Percentiles rank a stretch among this genome's conserved stretches.
These are phyloP conservation scores for Hemistola chrysoprasaria DNA, from an alignment of 2,888 invertebrate genomes.

Conservation along the genomic window DNA sequence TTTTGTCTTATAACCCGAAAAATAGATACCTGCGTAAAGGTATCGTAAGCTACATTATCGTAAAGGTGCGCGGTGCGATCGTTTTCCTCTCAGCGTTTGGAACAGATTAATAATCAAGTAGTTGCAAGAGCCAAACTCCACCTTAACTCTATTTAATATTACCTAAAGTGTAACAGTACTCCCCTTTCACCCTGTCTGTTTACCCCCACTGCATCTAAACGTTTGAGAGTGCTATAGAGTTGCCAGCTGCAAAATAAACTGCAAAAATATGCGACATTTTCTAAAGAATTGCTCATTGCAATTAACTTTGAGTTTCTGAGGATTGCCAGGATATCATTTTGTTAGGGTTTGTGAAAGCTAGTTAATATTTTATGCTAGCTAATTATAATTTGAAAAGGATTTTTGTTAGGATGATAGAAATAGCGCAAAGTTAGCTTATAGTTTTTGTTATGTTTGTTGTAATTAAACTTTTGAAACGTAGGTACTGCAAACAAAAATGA, in stretches of 20 bases:
- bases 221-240: constrained; percentile 16
- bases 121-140: constrained; percentile 2
- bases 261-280: constrained; percentile 2
- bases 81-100: too few relatives aligned
- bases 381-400: background rate
- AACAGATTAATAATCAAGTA: too few relatives aligned
- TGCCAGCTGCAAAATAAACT: constrained; percentile 16
- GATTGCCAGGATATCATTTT: constrained; percentile 12
- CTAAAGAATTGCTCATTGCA: constrained; percentile 17
- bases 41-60: too few relatives aligned
- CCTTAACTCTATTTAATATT: constrained; percentile 21
- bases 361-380: background rate
- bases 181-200: constrained; percentile 21
- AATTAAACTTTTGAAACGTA: too few relatives aligned
- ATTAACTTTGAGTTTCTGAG: constrained; percentile 20
- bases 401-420: background rate
- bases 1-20: too few relatives aligned
- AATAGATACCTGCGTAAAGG: too few relatives aligned
- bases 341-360: constrained; percentile 3
- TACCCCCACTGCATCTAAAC: constrained; percentile 24
- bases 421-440: constrained; percentile 1
- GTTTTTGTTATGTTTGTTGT: background rate
- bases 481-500: too few relatives aligned
- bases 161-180: constrained; percentile 26
- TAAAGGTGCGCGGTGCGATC: too few relatives aligned